A percentile compares a stretch with the other conserved stretches of the same genome.
These are phyloP conservation scores for Arion vulgaris DNA, from an alignment of 1,140 invertebrate genomes.

Conservation along the genomic window DNA sequence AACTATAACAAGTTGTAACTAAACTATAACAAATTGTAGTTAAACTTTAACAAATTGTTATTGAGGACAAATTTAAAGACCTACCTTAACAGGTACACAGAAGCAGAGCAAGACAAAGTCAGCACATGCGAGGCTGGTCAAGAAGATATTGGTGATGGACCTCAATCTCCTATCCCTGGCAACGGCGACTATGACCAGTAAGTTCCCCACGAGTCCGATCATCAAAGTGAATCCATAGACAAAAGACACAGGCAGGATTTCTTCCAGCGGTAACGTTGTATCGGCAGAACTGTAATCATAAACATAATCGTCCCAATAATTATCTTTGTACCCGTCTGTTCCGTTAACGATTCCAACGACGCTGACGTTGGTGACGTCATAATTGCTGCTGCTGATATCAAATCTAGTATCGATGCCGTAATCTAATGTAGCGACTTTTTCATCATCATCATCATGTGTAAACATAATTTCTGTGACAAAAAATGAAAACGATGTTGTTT, in stretches of 20 bases:
- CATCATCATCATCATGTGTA: too few species aligned
- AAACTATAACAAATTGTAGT: too few species aligned
- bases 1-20: too few species aligned
- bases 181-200: slow-evolving; percentile 77
- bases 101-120: slow-evolving; percentile 81
- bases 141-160: slow-evolving; percentile 81
- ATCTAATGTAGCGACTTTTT: too few species aligned
- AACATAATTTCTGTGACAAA: too few species aligned
- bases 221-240: slow-evolving; percentile 79
- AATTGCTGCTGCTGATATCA: too few species aligned
- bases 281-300: slow-evolving; percentile 73
- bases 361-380: too few species aligned
- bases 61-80: slow-evolving; percentile 32
- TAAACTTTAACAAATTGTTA: too few species aligned
- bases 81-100: slow-evolving; percentile 84
- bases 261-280: slow-evolving; percentile 73
- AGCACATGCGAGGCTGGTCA: slow-evolving; percentile 79
- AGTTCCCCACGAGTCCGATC: slow-evolving; percentile 78
- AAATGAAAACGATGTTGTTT: too few species aligned
- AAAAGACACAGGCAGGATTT: slow-evolving; percentile 77
- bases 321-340: not conserved
- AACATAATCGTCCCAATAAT: slow-evolving; percentile 16
- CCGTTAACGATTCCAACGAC: too few species aligned
- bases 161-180: slow-evolving; percentile 74
- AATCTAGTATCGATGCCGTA: too few species aligned